Percentiles rank a stretch among this genome's conserved stretches.
phyloP scores from a whole-genome alignment of 1,140 invertebrate genomes.

The Aporrectodea caliginosa region DNA sequence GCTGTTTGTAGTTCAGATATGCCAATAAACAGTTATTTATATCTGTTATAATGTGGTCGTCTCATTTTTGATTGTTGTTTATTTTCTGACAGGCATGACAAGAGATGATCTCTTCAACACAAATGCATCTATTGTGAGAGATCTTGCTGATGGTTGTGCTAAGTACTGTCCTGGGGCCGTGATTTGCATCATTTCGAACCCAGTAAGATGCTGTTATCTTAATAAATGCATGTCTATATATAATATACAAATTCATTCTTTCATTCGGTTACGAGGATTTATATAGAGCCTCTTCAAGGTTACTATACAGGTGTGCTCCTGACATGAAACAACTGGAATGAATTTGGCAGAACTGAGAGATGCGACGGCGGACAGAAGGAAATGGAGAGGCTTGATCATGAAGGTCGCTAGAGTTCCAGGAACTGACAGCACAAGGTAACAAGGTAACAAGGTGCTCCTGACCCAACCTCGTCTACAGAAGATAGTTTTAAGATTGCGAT shows the following conservation, averaged over 20 bases:
- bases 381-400: too few species aligned
- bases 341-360: too few species aligned
- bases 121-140: slow-evolving; percentile 91
- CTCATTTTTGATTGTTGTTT: not conserved
- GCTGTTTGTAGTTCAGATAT: too few species aligned
- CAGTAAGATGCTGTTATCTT: slow-evolving; percentile 60
- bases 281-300: not conserved
- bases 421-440: too few species aligned
- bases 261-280: not conserved
- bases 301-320: not conserved
- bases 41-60: not conserved
- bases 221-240: too few species aligned
- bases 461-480: too few species aligned
- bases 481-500: too few species aligned
- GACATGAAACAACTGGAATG: too few species aligned
- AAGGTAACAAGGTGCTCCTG: too few species aligned
- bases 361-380: too few species aligned
- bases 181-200: slow-evolving; percentile 93
- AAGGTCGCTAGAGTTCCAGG: too few species aligned
- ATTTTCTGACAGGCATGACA: slow-evolving; percentile 56
- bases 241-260: not conserved
- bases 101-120: slow-evolving; percentile 95
- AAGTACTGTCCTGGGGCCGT: slow-evolving; percentile 85
- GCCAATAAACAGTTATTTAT: not conserved
- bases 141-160: slow-evolving; percentile 74